A percentile compares a stretch with the other conserved stretches of the same genome.
These are phyloP conservation scores for Anniella stebbinsi DNA, from an alignment of 2,797 vertebrate genomes.

Conservation along the genomic window DNA sequence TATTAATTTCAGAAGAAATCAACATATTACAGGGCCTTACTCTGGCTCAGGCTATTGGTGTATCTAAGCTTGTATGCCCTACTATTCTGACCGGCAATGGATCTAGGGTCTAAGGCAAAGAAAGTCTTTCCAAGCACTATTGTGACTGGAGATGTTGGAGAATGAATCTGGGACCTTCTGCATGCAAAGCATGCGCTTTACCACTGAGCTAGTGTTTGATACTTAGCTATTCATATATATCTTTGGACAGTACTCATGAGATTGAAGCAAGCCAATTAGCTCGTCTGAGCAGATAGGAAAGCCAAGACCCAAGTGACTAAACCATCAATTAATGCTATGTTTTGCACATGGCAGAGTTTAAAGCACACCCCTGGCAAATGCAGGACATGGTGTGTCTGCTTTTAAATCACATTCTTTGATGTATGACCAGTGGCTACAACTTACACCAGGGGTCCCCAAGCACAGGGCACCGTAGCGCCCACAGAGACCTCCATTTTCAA, in stretches of 20 bases:
- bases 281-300: neutral
- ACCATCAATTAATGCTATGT: neutral
- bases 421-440: neutral
- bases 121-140: neutral
- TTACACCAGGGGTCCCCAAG: too few species aligned
- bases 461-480: too few species aligned
- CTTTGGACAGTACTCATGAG: neutral
- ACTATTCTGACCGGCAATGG: neutral
- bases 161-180: neutral
- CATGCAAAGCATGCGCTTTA: neutral
- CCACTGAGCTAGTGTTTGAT: neutral
- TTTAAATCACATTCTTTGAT: neutral
- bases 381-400: neutral
- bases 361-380: constrained; percentile 4
- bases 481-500: too few species aligned
- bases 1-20: neutral
- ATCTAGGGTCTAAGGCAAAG: neutral
- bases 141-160: neutral
- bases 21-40: neutral
- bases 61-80: neutral
- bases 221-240: neutral
- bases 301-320: neutral
- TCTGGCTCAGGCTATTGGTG: neutral
- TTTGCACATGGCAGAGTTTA: constrained; percentile 5
- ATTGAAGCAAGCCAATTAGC: neutral